Base-by-base conservation (phyloP, 1,140 invertebrate genomes). In the Eurosta solidaginis region DNA sequence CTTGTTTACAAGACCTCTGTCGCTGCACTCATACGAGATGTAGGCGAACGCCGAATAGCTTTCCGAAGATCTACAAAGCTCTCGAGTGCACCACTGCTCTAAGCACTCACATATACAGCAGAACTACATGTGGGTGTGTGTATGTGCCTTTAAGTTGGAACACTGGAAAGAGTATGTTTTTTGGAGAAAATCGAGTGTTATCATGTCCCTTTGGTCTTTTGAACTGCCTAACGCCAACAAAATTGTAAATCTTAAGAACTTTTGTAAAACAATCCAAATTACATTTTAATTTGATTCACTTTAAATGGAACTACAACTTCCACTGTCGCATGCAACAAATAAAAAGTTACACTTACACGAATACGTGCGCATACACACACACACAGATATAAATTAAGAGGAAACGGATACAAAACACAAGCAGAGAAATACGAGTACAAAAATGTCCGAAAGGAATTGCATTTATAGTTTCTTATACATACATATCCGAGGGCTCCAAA, bases 201-300 rank as follows among this genome's bases (percentile, higher is more conserved):
- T 33, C 6, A 68, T 68, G 59, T 9, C 59, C n/a, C 20, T 47
- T 47, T 40, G n/a, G 59, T 20, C 33, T 14, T 68, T 68, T 68
- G 59, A 68, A 29, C 33, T 68, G 40, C 17, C 59, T n/a, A n/a
- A n/a, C n/a, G n/a, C n/a, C 29, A 29, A 25, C n/a, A 68, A 36
- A 36, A 68, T 22, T 20, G 29, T 14, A n/a, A 10, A 68, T n/a
- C 40, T 14, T 40, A 40, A 36, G 33, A 68, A 68, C 33, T 68
- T n/a, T 68, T 68, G 59, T 68, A 68, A 59, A 68, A 68, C 59
- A 68, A 68, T 68, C 59, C 59, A 36, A 68, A 68, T 68, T 68
- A 68, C 59, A 68, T 40, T 68, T 68, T 40, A 68, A 68, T 68
- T 68, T 68, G 59, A 42, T 68, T 68, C 59, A 68, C 59, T 68